phyloP scores from a whole-genome alignment of 2,888 invertebrate genomes.

The Acanthosepion lycidas region DNA sequence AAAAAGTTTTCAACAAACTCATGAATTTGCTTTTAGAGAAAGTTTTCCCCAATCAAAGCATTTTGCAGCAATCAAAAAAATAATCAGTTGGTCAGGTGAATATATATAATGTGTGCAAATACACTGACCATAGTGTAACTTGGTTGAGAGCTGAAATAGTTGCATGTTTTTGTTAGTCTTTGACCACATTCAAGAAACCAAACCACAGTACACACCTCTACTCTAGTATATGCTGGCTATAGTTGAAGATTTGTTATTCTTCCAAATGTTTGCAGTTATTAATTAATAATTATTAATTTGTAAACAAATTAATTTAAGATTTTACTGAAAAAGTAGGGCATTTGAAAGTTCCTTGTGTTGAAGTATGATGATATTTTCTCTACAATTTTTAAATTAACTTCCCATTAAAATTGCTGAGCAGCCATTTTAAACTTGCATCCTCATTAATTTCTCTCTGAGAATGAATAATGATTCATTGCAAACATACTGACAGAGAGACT shows the following conservation, averaged over 20 bases:
- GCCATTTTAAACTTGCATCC: not conserved
- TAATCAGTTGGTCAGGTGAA: no score
- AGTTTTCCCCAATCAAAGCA: no score
- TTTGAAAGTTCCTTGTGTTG: not conserved
- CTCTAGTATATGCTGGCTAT: no score
- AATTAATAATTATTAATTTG: not conserved
- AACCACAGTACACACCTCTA: no score
- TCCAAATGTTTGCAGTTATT: not conserved
- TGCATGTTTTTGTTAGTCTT: no score
- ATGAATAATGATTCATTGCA: not conserved
- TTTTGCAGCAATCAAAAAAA: no score
- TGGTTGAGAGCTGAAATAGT: no score
- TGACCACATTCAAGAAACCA: no score
- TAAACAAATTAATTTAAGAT: not conserved
- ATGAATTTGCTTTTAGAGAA: no score
- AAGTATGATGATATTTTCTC: not conserved
- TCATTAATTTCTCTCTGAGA: not conserved
- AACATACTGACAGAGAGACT: not conserved
- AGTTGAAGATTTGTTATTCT: not conserved
- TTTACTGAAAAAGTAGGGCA: not conserved
- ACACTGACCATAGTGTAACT: no score
- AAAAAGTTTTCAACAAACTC: no score
- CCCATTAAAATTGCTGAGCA: not conserved
- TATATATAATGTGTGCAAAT: no score
- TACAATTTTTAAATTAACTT: not conserved